A percentile compares a stretch with the other conserved stretches of the same genome.
These are phyloP conservation scores for Octodonta nipae DNA, from an alignment of 2,888 invertebrate species.

Conservation along the genomic window DNA sequence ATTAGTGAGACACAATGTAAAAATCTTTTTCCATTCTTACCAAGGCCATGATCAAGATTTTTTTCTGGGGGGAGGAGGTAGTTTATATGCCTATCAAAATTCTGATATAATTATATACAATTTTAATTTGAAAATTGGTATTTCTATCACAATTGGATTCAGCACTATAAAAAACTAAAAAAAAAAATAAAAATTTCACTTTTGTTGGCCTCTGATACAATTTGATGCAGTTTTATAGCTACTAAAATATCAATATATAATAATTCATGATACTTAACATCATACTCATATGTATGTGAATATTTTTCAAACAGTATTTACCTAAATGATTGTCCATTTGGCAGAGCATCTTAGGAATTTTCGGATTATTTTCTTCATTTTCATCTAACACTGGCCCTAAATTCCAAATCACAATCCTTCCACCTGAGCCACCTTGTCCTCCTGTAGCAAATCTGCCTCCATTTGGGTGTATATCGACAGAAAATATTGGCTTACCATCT, in stretches of 20 bases:
- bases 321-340: conserved; percentile 94
- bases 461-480: conserved; percentile 93
- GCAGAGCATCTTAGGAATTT: conserved; percentile 83
- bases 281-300: conserved; percentile 4
- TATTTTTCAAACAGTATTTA: conserved; percentile 28
- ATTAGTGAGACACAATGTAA: too few relatives aligned
- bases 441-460: conserved; percentile 89
- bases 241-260: conserved; percentile 1
- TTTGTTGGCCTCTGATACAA: too few relatives aligned
- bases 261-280: not conserved
- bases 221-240: too few relatives aligned
- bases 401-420: conserved; percentile 91
- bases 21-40: too few relatives aligned
- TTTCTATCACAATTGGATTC: too few relatives aligned
- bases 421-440: conserved; percentile 82
- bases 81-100: too few relatives aligned
- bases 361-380: conserved; percentile 63
- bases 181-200: too few relatives aligned
- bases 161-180: too few relatives aligned
- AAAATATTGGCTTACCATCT: conserved; percentile 86
- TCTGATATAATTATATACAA: too few relatives aligned
- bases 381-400: conserved; percentile 72
- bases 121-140: too few relatives aligned
- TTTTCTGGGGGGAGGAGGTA: too few relatives aligned
- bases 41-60: too few relatives aligned